A percentile compares a stretch with the other conserved stretches of the same genome.
Evolutionary conservation across 1,140 invertebrate species (phyloP).

Genomic region (Ceratina japonica): DNA sequence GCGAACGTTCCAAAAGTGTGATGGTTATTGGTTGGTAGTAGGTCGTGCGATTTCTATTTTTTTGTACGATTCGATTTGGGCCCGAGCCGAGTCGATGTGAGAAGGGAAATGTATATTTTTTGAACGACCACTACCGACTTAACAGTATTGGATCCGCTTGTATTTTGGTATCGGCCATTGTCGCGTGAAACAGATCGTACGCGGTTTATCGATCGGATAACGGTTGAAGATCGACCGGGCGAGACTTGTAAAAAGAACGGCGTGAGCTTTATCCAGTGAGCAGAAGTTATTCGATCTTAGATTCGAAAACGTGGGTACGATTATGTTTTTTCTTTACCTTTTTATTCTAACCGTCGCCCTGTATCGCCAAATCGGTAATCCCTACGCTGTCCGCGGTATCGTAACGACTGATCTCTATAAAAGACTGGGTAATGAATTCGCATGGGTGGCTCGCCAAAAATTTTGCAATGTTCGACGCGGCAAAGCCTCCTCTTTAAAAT

Average conservation of each 20-base stretch:
- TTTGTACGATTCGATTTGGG: not conserved
- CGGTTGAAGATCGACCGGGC: constrained; percentile 16
- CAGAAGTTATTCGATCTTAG: not conserved
- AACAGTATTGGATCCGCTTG: constrained; percentile 32
- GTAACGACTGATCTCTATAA: constrained; percentile 10
- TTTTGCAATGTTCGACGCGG: no score
- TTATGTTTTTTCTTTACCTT: not conserved
- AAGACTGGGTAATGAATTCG: no score
- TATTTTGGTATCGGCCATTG: constrained; percentile 9
- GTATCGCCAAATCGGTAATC: constrained; percentile 6
- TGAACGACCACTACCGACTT: constrained; percentile 1
- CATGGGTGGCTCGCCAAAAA: no score
- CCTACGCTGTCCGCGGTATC: constrained; percentile 23
- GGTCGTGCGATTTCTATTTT: not conserved
- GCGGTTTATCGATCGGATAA: not conserved
- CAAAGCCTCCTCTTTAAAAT: no score
- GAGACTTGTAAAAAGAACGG: not conserved
- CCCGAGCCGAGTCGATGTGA: no score
- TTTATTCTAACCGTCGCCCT: not conserved
- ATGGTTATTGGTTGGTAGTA: constrained; percentile 7
- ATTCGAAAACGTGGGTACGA: not conserved
- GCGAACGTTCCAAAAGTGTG: constrained; percentile 7
- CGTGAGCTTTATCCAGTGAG: not conserved
- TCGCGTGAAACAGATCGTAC: not conserved
- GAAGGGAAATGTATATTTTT: not conserved